Base-by-base conservation (phyloP, 2,888 invertebrate genomes). In the Euplexia lucipara region DNA sequence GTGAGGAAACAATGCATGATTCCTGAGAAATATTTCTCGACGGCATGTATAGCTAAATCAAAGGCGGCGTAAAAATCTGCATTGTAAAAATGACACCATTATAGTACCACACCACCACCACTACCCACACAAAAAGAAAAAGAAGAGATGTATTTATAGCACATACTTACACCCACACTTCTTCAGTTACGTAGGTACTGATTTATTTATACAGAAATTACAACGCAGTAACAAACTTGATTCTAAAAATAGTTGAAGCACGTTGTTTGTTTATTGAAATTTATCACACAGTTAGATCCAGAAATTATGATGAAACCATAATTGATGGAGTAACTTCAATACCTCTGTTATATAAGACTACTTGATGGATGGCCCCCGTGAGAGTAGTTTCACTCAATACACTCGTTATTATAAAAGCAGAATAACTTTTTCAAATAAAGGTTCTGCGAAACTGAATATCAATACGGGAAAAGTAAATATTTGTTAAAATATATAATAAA, bases 281-380 rank as follows among this genome's bases (percentile, higher is more conserved):
- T 30, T 64, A 61, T 35, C 37, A 18, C 12, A 35, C 44, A 35
- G 2, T 20, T 30, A 12, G 47, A 39, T 4, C 14, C 9, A 39
- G 20, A 26, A 26, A 69, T 69, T 39, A 67, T 49, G 22, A 20
- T 30, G 30, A 45, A 60, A 8, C 35, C 20, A 44, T 34, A 45
- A 51, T 51, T 69, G 59, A 67, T 69, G 44, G 60, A 60, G 26
- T 51, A 67, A 67, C 18, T 58, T 47, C 34, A 47, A 49, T 44
- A n/a, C 26, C 9, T 49, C 22, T 20, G 20, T 16, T 51, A 32
- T 51, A 32, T 39, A 39, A 42, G 32, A 37, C 35, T 26, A 20
- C 6, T 67, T 69, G 69, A 67, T 51, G 20, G 44, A 69, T 68
- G 22, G 14, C 37, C 18, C 66, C 18, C 49, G 4, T n/a, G 69